phyloP scores from a whole-genome alignment of 1,140 invertebrate species.

The Chrysoperla carnea region DNA sequence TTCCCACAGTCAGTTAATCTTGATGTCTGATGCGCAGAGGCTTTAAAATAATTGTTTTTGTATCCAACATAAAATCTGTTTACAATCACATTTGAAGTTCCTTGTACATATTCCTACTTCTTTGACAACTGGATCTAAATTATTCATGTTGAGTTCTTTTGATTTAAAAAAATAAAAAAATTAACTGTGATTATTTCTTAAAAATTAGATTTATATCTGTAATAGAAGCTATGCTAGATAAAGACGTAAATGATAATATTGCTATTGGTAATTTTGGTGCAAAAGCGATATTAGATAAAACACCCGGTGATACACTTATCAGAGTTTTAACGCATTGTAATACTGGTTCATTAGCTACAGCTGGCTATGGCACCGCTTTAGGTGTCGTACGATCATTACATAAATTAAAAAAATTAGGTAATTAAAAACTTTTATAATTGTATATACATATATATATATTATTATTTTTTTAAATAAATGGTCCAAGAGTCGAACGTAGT shows the following conservation, averaged over 20 bases:
- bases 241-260: slow-evolving; percentile 76
- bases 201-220: slow-evolving; percentile 45
- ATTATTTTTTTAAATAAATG: slow-evolving; percentile 1
- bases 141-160: too few relatives aligned
- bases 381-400: slow-evolving; percentile 80
- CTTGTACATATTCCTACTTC: too few relatives aligned
- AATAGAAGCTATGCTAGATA: slow-evolving; percentile 65
- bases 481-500: neutral
- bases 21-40: too few relatives aligned
- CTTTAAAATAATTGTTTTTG: too few relatives aligned
- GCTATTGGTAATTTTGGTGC: slow-evolving; percentile 70
- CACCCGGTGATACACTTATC: slow-evolving; percentile 34
- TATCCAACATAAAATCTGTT: too few relatives aligned
- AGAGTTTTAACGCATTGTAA: slow-evolving; percentile 91
- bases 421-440: slow-evolving; percentile 8
- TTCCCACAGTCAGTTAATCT: too few relatives aligned
- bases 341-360: slow-evolving; percentile 92
- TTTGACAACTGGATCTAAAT: too few relatives aligned
- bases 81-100: too few relatives aligned
- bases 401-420: slow-evolving; percentile 52
- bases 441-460: too few relatives aligned
- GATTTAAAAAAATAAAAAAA: too few relatives aligned
- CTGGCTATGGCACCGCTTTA: slow-evolving; percentile 92
- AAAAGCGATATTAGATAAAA: slow-evolving; percentile 43
- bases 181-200: neutral